These are phyloP conservation scores for Neoaliturus tenellus DNA, from an alignment of 2,888 invertebrate genomes.

Conservation along the genomic window DNA sequence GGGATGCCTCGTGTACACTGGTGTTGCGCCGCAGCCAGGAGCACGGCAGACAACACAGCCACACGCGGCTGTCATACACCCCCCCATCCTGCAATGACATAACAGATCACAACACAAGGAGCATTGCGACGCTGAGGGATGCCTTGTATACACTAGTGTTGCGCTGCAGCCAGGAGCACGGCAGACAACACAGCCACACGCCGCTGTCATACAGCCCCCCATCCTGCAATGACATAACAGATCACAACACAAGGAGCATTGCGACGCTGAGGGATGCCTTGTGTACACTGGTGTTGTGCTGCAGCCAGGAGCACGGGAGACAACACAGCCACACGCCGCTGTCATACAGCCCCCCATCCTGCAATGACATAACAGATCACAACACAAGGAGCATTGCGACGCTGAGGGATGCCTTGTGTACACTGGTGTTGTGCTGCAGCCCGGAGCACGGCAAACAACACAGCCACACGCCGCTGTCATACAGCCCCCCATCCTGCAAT, in stretches of 20 bases:
- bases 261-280: slow-evolving; percentile 78
- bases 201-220: not conserved
- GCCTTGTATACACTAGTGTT: slow-evolving; percentile 77
- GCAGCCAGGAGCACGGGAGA: slow-evolving; percentile 76
- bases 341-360: slow-evolving; percentile 23
- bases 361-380: slow-evolving; percentile 64
- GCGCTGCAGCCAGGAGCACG: slow-evolving; percentile 68
- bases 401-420: slow-evolving; percentile 78
- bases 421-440: slow-evolving; percentile 76
- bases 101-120: not conserved
- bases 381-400: slow-evolving; percentile 70
- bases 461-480: slow-evolving; percentile 71
- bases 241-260: slow-evolving; percentile 73
- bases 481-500: slow-evolving; percentile 70
- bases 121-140: slow-evolving; percentile 59
- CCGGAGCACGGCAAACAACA: slow-evolving; percentile 78
- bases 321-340: slow-evolving; percentile 77
- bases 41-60: slow-evolving; percentile 78
- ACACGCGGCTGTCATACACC: slow-evolving; percentile 71
- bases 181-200: not conserved
- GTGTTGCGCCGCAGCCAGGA: slow-evolving; percentile 76
- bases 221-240: slow-evolving; percentile 64
- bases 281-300: slow-evolving; percentile 76
- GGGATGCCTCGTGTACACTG: slow-evolving; percentile 78
- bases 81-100: not conserved